Base-by-base conservation (phyloP, 2,797 vertebrate genomes). In the Pantherophis alleghaniensis region DNA sequence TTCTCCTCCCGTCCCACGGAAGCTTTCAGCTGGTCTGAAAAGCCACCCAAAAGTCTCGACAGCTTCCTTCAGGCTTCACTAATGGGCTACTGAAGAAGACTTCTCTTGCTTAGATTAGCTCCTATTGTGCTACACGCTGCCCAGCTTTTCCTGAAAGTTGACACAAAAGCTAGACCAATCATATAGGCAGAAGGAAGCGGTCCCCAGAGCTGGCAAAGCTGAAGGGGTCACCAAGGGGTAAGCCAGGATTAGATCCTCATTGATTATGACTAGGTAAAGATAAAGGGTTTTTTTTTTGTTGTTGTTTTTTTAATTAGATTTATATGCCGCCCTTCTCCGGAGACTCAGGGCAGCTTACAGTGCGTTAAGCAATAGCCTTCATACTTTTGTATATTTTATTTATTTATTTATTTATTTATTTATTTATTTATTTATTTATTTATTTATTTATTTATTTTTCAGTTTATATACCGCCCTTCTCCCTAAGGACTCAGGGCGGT, bases 81-180 rank as follows among this genome's bases (percentile, higher is more conserved):
- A 96, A 96, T 94, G 90, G 42, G 1, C 53, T 92, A 89, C 87
- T 2, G 0, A 93, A 94, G 95, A 66, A 91, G 93, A 95, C 95
- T 96, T n/a, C 94, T 95, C 95, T 90, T 92, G 26, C 95, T 95
- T 95, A 90, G 63, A 96, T 95, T 94, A 94, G 94, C 95, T 95
- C 94, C 96, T 94, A 96, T 96, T 94, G 95, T 96, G 93, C 96
- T 63, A 94, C 92, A 95, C 92, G 96, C 96, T 95, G 96, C 93
- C 55, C 9, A 26, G 92, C 90, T 95, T 96, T 96, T 94, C 95
- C 92, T 96, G 94, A 94, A 96, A 24, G 37, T 2, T 2, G 20
- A 47, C 74, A 47, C 74, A 47, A 83, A 83, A 47, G 37, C 74
- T 37, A 47, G 37, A 24, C 20, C 74, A 24, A 47, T 24, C 5